Conservation (phyloP, 2,888 invertebrate genomes). For the Drosophila glabriapex region DNA sequence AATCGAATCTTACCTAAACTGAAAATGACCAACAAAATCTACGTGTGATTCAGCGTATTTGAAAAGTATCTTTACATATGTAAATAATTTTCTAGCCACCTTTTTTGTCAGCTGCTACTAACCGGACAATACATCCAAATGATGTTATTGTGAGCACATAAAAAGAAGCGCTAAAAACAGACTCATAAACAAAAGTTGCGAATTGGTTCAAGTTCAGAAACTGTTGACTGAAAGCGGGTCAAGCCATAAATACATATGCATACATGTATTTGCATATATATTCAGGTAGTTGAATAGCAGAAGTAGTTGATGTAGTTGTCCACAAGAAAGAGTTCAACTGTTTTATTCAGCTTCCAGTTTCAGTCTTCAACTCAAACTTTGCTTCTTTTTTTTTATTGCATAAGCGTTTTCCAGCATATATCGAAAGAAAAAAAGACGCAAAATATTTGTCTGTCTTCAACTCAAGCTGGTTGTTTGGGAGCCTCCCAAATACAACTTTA, state of each 20-base stretch:
- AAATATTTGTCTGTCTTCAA: not conserved
- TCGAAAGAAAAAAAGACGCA: slow-evolving; percentile 2
- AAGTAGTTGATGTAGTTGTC: slow-evolving; percentile 17
- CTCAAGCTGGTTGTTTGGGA: slow-evolving; percentile 8
- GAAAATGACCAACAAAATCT: slow-evolving; percentile 15
- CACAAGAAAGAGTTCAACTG: slow-evolving; percentile 65
- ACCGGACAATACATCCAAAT: slow-evolving; percentile 56
- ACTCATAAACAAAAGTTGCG: slow-evolving; percentile 24
- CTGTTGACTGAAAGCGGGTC: slow-evolving; percentile 69
- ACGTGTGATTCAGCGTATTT: slow-evolving; percentile 38
- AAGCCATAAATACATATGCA: slow-evolving; percentile 16
- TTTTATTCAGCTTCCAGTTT: slow-evolving; percentile 38
- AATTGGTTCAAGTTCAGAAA: slow-evolving; percentile 78
- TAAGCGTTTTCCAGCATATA: slow-evolving; percentile 45
- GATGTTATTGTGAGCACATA: slow-evolving; percentile 39
- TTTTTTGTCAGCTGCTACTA: slow-evolving; percentile 26
- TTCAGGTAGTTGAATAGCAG: not conserved
- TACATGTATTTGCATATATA: not conserved
- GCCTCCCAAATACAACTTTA: not conserved
- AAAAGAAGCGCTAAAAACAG: slow-evolving; percentile 28
- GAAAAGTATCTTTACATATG: slow-evolving; percentile 50
- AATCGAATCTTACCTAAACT: slow-evolving; percentile 38
- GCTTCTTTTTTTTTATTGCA: slow-evolving; percentile 30
- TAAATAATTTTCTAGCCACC: slow-evolving; percentile 67
- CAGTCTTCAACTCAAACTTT: slow-evolving; percentile 5